phyloP scores from a whole-genome alignment of 1,140 invertebrate species.

The Drosophila pseudoananassae region DNA sequence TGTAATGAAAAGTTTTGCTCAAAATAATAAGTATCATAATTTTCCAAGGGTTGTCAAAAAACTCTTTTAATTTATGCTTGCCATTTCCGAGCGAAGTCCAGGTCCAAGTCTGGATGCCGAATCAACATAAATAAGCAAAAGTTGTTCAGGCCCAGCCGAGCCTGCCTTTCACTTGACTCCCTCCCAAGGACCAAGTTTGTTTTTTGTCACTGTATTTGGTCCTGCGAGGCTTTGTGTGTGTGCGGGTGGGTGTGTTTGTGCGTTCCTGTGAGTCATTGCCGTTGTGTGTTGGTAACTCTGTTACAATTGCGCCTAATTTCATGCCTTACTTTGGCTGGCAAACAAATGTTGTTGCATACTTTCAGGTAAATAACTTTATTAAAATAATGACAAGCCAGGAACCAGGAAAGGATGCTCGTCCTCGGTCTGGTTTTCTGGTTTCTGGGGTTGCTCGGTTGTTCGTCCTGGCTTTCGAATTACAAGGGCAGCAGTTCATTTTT shows the following conservation, averaged over 20 bases:
- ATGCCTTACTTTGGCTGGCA: slow-evolving; percentile 71
- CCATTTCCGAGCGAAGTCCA: slow-evolving; percentile 74
- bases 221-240: slow-evolving; percentile 43
- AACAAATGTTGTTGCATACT: slow-evolving; percentile 80
- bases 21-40: slow-evolving; percentile 82
- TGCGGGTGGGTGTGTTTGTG: slow-evolving; percentile 24
- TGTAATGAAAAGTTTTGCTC: slow-evolving; percentile 68
- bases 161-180: slow-evolving; percentile 15
- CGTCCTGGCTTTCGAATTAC: slow-evolving; percentile 27
- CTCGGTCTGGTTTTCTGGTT: slow-evolving; percentile 5
- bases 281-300: slow-evolving; percentile 77
- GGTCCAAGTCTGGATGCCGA: slow-evolving; percentile 68
- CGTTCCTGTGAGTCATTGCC: slow-evolving; percentile 49
- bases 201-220: slow-evolving; percentile 51
- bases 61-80: slow-evolving; percentile 81
- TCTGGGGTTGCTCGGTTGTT: slow-evolving; percentile 15
- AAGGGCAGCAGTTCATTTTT: not conserved
- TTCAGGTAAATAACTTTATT: slow-evolving; percentile 83
- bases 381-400: slow-evolving; percentile 77
- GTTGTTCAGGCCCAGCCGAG: slow-evolving; percentile 39
- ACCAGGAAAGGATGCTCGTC: slow-evolving; percentile 1
- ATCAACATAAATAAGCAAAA: slow-evolving; percentile 81
- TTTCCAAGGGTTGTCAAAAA: slow-evolving; percentile 80
- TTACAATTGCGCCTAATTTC: slow-evolving; percentile 82
- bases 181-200: slow-evolving; percentile 72